These are phyloP conservation scores for Diaperis boleti DNA, from an alignment of 2,888 invertebrate genomes.

Conservation along the genomic window DNA sequence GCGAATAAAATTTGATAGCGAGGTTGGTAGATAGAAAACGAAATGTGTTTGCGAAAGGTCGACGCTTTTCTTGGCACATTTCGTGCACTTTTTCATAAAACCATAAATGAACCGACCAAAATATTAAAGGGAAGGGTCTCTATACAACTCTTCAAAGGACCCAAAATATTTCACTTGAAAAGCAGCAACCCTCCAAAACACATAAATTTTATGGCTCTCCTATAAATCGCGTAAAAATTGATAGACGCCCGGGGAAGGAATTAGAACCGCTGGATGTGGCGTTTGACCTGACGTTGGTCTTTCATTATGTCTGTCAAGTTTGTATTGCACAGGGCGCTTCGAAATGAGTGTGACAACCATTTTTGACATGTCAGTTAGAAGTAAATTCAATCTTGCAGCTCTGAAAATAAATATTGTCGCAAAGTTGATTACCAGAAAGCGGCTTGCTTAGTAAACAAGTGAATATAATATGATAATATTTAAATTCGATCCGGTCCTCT, in stretches of 20 bases:
- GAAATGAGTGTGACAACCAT: too few relatives aligned
- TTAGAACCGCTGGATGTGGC: too few relatives aligned
- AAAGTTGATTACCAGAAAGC: conserved; percentile 33
- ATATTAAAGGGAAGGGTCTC: conserved; percentile 37
- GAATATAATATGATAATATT: conserved; percentile 48
- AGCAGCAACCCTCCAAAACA: conserved; percentile 32
- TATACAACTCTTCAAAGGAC: conserved; percentile 34
- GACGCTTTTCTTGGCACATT: conserved; percentile 40
- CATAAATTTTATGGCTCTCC: conserved; percentile 41
- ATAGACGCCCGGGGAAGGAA: conserved; percentile 3
- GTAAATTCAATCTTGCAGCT: too few relatives aligned
- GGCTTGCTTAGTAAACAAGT: conserved; percentile 41
- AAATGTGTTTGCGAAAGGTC: conserved; percentile 46
- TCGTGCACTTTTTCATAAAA: conserved; percentile 40
- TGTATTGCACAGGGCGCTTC: too few relatives aligned
- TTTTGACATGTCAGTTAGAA: too few relatives aligned
- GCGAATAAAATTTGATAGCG: conserved; percentile 44
- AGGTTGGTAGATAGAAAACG: conserved; percentile 43
- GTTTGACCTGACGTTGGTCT: too few relatives aligned
- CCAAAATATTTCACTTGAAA: conserved; percentile 41
- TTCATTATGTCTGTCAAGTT: too few relatives aligned
- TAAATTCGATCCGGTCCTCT: conserved; percentile 48
- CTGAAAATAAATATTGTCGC: conserved; percentile 31
- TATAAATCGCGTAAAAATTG: conserved; percentile 39
- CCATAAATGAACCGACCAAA: conserved; percentile 44